A percentile compares a stretch with the other conserved stretches of the same genome.
These are phyloP conservation scores for Pandemis corylana DNA, from an alignment of 2,888 invertebrate species.

Conservation along the genomic window DNA sequence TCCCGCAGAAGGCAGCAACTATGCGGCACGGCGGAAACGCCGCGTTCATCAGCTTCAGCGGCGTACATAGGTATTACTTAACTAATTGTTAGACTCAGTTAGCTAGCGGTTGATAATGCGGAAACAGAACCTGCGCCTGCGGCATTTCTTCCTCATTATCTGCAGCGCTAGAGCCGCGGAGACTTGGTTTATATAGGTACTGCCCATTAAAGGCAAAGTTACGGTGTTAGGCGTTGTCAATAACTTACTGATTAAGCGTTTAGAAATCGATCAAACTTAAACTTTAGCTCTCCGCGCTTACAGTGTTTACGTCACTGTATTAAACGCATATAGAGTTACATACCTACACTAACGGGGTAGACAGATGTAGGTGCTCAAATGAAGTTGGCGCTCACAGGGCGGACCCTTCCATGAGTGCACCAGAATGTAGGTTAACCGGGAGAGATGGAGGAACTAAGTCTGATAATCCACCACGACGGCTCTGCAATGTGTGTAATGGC, in stretches of 20 bases:
- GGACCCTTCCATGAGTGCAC: too few species aligned
- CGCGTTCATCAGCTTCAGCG: neutral
- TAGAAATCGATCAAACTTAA: too few species aligned
- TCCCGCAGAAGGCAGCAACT: constrained; percentile 2
- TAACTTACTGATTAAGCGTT: neutral
- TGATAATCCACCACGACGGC: too few species aligned
- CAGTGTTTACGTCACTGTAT: too few species aligned
- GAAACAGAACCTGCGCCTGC: constrained; percentile 15
- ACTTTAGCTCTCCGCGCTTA: too few species aligned
- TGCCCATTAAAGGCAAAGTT: neutral
- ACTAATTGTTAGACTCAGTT: constrained; percentile 14
- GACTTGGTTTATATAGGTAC: neutral
- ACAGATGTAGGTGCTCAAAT: too few species aligned
- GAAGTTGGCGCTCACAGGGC: too few species aligned
- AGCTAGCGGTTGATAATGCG: constrained; percentile 16
- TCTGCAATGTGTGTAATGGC: too few species aligned
- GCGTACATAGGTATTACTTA: constrained; percentile 8
- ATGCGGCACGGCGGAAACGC: neutral
- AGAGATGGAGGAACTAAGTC: too few species aligned
- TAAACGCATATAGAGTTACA: too few species aligned
- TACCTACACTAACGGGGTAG: too few species aligned
- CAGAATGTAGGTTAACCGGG: too few species aligned
- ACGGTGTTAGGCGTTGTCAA: neutral
- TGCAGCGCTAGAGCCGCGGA: neutral
- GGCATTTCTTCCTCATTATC: constrained; percentile 21